phyloP scores from a whole-genome alignment of 2,888 invertebrate species.

The Cremastinae sp. region DNA sequence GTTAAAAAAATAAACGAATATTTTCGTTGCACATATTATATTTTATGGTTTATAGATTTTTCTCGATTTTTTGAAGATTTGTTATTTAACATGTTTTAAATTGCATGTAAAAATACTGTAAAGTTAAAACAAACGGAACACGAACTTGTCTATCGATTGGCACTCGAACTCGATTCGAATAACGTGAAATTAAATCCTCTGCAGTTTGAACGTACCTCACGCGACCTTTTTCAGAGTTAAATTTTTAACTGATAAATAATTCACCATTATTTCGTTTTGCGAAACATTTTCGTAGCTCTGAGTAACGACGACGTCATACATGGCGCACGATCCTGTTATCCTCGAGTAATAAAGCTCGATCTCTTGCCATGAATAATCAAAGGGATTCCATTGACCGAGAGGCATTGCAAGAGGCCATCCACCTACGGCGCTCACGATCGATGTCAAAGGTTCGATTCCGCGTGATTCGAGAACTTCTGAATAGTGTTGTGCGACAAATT shows the following conservation, averaged over 20 bases:
- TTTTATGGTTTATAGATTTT: not conserved
- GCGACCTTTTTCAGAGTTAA: too few relatives aligned
- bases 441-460: conserved; percentile 60
- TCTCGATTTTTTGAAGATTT: too few relatives aligned
- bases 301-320: conserved; percentile 54
- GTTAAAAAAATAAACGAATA: not conserved
- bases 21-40: not conserved
- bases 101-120: too few relatives aligned
- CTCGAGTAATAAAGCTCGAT: conserved; percentile 57
- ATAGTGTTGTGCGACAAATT: too few relatives aligned
- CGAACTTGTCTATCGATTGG: too few relatives aligned
- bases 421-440: conserved; percentile 54
- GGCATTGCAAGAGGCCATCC: conserved; percentile 66
- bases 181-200: too few relatives aligned
- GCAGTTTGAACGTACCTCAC: too few relatives aligned
- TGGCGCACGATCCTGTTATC: conserved; percentile 54
- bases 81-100: too few relatives aligned
- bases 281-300: not conserved
- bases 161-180: too few relatives aligned
- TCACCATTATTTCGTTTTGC: conserved; percentile 31
- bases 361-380: conserved; percentile 62
- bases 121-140: too few relatives aligned
- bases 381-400: conserved; percentile 48
- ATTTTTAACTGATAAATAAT: not conserved
- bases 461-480: conserved; percentile 42